Evolutionary conservation across 1,140 invertebrate species (phyloP).

Genomic region (Dinoponera quadriceps): DNA sequence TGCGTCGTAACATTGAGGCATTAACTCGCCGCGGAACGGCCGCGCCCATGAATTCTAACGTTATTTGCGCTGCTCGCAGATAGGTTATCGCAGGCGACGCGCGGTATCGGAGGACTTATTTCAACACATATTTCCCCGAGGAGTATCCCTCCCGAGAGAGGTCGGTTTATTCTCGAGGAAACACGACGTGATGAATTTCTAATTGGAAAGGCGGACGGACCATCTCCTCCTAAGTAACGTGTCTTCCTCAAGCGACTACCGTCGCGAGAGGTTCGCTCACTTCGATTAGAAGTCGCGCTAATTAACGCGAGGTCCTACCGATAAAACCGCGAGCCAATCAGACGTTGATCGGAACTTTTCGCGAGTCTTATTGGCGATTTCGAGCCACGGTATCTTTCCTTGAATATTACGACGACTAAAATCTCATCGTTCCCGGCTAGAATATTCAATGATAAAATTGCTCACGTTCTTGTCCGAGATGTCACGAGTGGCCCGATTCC

Average conservation of each 20-base stretch:
- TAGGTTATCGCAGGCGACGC: constrained; percentile 58
- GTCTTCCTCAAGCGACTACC: constrained; percentile 13
- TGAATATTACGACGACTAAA: not conserved
- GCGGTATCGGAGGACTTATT: constrained; percentile 55
- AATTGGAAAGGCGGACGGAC: constrained; percentile 63
- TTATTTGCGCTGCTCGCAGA: constrained; percentile 63
- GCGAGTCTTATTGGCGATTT: not conserved
- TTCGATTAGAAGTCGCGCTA: not conserved
- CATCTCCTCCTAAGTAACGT: constrained; percentile 15
- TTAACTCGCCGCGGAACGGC: constrained; percentile 17
- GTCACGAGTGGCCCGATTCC: not conserved
- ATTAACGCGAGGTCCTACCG: not conserved
- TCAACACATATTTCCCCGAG: constrained; percentile 70
- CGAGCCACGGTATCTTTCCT: not conserved
- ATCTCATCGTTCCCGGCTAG: not conserved
- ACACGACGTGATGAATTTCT: constrained; percentile 65
- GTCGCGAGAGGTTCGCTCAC: not conserved
- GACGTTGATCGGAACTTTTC: constrained; percentile 6
- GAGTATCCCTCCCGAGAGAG: constrained; percentile 16
- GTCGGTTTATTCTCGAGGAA: constrained; percentile 39
- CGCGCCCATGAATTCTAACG: constrained; percentile 47
- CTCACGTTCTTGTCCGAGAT: not conserved
- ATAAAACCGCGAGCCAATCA: not conserved
- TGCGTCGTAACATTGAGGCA: constrained; percentile 21
- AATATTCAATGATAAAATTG: not conserved